Evolutionary conservation across 2,113 vertebrate species (phyloP), one percentile per base, ranked within the genome.

Genomic region (Psettodes erumei): DNA sequence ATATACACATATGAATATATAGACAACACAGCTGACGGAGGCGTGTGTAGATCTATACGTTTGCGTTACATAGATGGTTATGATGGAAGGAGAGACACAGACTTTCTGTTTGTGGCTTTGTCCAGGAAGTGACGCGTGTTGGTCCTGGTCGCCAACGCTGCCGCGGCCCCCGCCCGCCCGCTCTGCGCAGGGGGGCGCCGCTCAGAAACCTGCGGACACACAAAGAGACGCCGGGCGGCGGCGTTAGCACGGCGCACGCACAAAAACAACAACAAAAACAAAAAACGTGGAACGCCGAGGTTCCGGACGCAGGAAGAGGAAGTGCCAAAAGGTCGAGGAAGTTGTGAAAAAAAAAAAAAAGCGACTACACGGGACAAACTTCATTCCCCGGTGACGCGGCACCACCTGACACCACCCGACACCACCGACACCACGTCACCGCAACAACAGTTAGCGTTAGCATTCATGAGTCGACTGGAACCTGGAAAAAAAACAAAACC

Each of bases 131-230:
- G 64, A 87, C 62, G 61, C 59, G 35, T 65, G 87, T 84, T 89
- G 77, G 80, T 89, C 87, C 87, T 89, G 88, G 86, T 87, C 67
- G 63, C 83, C 86, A 87, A 87, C 79, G 23, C 72, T 83, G 72
- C 94, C 95, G 95, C 94, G 95, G 95, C 95, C 96, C 95, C 94
- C 95, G 95, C 94, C 95, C 95, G 95, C 96, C 95, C 93, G 83
- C 92, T 95, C 92, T 93, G 89, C 37, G 73, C 47, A 67, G 56
- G 67, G 43, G 61, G 32, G n/a, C n/a, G n/a, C n/a, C 82, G 88
- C 93, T 96, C 94, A 98, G 94, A 98, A 98, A 94, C 90, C 90
- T 92, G 21, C 6, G 75, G 56, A 79, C 37, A 87, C 55, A 81
- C 38, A 82, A 27, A 79, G 15, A 84, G 5, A 81, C 33, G 67